phyloP scores from a whole-genome alignment of 2,113 vertebrate species.

The Talpa occidentalis region DNA sequence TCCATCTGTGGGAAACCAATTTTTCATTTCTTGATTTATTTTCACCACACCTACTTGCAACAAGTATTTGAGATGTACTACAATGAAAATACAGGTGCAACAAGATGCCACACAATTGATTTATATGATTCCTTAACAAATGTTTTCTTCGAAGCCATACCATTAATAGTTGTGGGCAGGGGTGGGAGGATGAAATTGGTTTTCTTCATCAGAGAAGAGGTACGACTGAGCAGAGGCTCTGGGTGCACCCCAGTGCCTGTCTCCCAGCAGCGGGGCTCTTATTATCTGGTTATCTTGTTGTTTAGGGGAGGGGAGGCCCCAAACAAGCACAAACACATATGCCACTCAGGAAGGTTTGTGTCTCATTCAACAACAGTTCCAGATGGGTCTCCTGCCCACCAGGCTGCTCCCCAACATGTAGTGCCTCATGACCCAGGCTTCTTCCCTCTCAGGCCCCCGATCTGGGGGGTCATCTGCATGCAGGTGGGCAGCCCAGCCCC shows the following conservation, averaged over 20 bases:
- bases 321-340: too few species aligned
- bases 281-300: too few species aligned
- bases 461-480: rapidly evolving
- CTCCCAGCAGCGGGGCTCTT: rapidly evolving
- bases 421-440: not conserved
- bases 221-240: rapidly evolving
- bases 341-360: not conserved
- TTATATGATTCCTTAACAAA: slow-evolving; percentile 39
- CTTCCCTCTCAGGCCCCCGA: too few species aligned
- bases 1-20: not conserved
- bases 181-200: not conserved
- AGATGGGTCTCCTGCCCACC: rapidly evolving
- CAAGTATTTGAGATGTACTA: slow-evolving; percentile 49
- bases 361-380: not conserved
- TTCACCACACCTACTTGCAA: slow-evolving; percentile 45
- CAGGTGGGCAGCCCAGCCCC: not conserved
- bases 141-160: not conserved
- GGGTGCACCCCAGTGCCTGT: too few species aligned
- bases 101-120: not conserved
- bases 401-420: not conserved
- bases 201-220: not conserved
- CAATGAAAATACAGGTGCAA: not conserved
- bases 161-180: not conserved
- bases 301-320: too few species aligned
- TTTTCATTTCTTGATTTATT: slow-evolving; percentile 68